Evolutionary conservation across 2,797 vertebrate species (phyloP), one percentile per base, ranked within the genome.

Genomic region (Propithecus deckenii): DNA sequence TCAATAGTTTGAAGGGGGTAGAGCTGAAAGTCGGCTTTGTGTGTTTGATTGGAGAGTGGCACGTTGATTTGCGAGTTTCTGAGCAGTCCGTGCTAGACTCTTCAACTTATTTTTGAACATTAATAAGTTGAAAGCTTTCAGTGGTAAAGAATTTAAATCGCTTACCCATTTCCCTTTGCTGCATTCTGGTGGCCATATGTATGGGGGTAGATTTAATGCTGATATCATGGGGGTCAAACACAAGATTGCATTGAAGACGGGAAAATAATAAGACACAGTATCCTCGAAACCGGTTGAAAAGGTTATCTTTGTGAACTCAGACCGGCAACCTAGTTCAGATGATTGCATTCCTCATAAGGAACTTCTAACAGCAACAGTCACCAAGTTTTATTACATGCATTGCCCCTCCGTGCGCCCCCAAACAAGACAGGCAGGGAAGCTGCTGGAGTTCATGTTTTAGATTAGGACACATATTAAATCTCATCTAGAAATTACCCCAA

Each of bases 391-490:
- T 95, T 91, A 92, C 87, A 95, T 86, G 57, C 89, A 41, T 94
- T 97, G 88, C 96, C 96, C 94, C 41, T 61, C 71, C 4, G 0
- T 35, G 25, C 28, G 25, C 35, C 71, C 81, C 43, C 95, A 96
- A 97, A 98, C 85, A 95, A 98, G 94, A 50, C 95, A 96, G 11
- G 92, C 97, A 95, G 97, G 97, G 96, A 97, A 92, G 96, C 96
- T 94, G 96, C 97, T 94, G 96, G 94, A 96, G 96, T 98, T 98
- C 94, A 98, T 98, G 98, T 97, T 98, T 98, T 98, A 98, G 97
- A 98, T 99, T 98, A 98, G 95, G 95, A 97, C 94, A 94, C 94
- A 97, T 97, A 98, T 98, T 98, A 98, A 98, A 95, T 95, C 97
- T 97, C 46, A 89, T 98, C 96, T 97, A 98, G 98, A 98, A 98